Conservation (phyloP, 2,888 invertebrate genomes). For the Cryptophagus acutangulus region DNA sequence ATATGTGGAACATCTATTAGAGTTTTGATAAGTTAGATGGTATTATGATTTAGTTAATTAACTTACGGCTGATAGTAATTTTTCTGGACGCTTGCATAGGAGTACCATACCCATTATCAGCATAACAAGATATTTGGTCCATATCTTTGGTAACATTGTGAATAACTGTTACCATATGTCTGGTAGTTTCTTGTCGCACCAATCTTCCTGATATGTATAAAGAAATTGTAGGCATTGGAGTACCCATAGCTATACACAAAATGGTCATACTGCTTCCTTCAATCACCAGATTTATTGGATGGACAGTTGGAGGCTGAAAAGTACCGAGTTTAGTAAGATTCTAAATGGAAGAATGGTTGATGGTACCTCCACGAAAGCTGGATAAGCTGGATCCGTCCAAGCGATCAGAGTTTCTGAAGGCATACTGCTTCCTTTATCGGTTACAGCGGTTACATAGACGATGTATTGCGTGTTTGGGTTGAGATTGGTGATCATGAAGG, state of each 20-base stretch:
- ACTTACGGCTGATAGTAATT: slow-evolving; percentile 78
- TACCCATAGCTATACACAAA: slow-evolving; percentile 78
- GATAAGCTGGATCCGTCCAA: slow-evolving; percentile 84
- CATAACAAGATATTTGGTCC: slow-evolving; percentile 82
- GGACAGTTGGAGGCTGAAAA: slow-evolving; percentile 72
- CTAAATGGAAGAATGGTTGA: slow-evolving; percentile 3
- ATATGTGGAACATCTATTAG: slow-evolving; percentile 68
- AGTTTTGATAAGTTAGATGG: slow-evolving; percentile 1
- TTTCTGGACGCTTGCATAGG: slow-evolving; percentile 80
- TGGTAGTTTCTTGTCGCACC: slow-evolving; percentile 75
- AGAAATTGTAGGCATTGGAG: slow-evolving; percentile 79
- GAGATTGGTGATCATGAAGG: slow-evolving; percentile 65
- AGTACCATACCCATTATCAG: slow-evolving; percentile 82
- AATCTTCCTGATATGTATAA: slow-evolving; percentile 72
- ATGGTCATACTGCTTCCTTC: slow-evolving; percentile 85
- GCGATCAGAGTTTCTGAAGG: slow-evolving; percentile 79
- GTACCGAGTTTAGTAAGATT: neutral
- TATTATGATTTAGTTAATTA: neutral
- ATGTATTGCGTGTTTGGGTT: slow-evolving; percentile 79
- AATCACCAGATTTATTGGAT: slow-evolving; percentile 75
- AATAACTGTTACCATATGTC: slow-evolving; percentile 83
- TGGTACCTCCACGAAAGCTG: slow-evolving; percentile 76
- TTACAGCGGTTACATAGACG: slow-evolving; percentile 68
- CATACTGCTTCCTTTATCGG: slow-evolving; percentile 64
- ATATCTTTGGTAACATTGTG: slow-evolving; percentile 80